phyloP scores from a whole-genome alignment of 2,888 invertebrate species.

The Netelia fuscicornis region DNA sequence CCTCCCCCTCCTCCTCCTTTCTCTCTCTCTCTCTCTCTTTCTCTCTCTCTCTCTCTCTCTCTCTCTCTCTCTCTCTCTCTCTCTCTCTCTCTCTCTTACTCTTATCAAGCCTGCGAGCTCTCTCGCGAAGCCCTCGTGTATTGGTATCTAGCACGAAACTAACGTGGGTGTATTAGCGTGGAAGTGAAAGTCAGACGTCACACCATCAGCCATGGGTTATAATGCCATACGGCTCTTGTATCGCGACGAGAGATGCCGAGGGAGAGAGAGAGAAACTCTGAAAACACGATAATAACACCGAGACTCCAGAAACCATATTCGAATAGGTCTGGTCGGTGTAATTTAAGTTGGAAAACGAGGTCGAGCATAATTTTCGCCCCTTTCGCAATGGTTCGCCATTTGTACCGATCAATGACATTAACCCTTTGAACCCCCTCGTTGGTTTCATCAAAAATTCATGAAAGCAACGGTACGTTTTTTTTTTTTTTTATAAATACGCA shows the following conservation, averaged over 20 bases:
- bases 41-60: conserved; percentile 38
- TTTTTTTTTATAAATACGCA: not conserved
- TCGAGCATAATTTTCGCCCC: conserved; percentile 39
- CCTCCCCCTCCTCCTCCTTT: conserved; percentile 62
- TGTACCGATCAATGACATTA: conserved; percentile 39
- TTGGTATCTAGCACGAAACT: conserved; percentile 74
- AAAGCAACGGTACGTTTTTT: not conserved
- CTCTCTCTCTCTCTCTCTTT: conserved; percentile 19
- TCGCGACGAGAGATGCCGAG: not conserved
- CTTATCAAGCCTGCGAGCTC: conserved; percentile 33
- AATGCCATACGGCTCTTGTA: conserved; percentile 28
- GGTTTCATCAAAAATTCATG: not conserved
- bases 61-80: conserved; percentile 44
- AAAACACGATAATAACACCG: conserved; percentile 41
- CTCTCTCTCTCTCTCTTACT: conserved; percentile 64
- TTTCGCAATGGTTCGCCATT: conserved; percentile 50
- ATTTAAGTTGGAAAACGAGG: conserved; percentile 57
- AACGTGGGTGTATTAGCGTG: conserved; percentile 77
- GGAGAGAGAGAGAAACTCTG: conserved; percentile 23
- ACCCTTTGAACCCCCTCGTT: conserved; percentile 37
- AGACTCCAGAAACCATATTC: conserved; percentile 49
- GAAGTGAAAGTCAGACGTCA: conserved; percentile 78
- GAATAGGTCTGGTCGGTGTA: conserved; percentile 52
- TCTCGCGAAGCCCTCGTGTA: conserved; percentile 27
- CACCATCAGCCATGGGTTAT: conserved; percentile 47